These are phyloP conservation scores for Coracopsis vasa DNA, from an alignment of 2,113 vertebrate genomes.

Conservation along the genomic window DNA sequence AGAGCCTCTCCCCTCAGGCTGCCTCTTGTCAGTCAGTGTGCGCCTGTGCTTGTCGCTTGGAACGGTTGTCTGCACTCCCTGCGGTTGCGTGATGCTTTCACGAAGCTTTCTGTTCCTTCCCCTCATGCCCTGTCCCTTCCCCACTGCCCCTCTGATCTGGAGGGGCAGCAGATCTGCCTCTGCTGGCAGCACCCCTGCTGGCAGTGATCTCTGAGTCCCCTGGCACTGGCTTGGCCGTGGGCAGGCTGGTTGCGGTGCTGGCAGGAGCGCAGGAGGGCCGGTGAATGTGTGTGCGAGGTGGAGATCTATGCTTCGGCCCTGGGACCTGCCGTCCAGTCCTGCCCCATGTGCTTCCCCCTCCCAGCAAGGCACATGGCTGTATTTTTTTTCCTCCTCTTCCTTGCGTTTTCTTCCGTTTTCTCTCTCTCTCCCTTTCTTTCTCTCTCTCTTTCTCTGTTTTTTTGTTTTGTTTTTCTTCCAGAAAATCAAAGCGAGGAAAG, in stretches of 20 bases:
- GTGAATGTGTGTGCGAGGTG: background rate
- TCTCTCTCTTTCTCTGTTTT: slow-evolving; percentile 50
- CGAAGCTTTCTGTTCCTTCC: slow-evolving; percentile 5
- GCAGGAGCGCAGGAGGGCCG: background rate
- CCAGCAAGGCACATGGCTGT: slow-evolving; percentile 62
- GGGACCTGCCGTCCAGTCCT: background rate
- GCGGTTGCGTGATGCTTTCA: background rate
- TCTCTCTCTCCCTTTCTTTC: slow-evolving; percentile 27
- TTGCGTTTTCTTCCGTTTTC: slow-evolving; percentile 42
- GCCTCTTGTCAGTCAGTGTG: background rate
- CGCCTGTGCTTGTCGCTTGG: background rate
- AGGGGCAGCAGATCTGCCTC: background rate
- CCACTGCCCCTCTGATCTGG: background rate
- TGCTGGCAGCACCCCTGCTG: background rate
- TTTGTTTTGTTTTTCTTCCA: slow-evolving; percentile 84
- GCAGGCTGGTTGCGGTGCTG: background rate
- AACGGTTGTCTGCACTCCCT: background rate
- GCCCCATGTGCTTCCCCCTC: slow-evolving; percentile 24
- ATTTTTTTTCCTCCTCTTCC: slow-evolving; percentile 50
- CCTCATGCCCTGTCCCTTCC: background rate
- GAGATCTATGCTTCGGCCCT: background rate
- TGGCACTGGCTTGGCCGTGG: background rate
- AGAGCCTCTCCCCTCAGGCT: background rate
- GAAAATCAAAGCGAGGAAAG: slow-evolving; percentile 94
- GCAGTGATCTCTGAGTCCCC: background rate